Conservation (phyloP, 2,113 vertebrate species). For the Cochlearius cochlearius region DNA sequence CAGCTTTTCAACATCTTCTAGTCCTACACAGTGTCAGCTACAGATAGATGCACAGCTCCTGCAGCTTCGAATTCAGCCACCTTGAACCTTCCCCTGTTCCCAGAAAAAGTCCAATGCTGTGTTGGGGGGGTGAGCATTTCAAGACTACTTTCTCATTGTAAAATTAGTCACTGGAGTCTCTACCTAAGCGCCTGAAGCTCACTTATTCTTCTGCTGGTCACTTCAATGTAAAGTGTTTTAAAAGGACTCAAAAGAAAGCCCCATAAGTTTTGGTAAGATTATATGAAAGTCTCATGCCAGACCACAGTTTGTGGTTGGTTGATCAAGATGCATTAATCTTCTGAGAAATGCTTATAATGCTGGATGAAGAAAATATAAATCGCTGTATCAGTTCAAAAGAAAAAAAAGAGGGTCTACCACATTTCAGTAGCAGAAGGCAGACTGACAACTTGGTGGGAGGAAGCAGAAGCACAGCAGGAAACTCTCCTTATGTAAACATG, state of each 20-base stretch:
- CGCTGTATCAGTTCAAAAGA: neutral
- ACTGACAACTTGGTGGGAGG: neutral
- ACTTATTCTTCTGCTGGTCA: neutral
- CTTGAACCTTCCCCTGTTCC: neutral
- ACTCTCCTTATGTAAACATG: neutral
- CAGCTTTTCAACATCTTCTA: neutral
- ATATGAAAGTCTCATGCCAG: neutral
- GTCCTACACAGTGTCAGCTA: neutral
- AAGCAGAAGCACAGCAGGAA: neutral
- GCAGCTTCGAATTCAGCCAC: neutral
- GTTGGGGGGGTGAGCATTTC: neutral
- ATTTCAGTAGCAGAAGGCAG: neutral
- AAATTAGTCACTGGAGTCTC: neutral
- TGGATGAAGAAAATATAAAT: neutral
- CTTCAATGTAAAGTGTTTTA: neutral
- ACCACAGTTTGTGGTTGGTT: neutral
- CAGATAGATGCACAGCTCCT: neutral
- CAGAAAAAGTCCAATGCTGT: neutral
- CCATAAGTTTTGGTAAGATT: neutral
- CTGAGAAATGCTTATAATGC: neutral
- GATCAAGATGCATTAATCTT: neutral
- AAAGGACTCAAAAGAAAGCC: neutral
- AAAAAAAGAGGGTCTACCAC: neutral
- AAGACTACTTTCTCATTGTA: neutral
- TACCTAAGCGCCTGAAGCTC: neutral